phyloP scores from a whole-genome alignment of 92 coral and sea anemone species.

The Pocillopora grandis region DNA sequence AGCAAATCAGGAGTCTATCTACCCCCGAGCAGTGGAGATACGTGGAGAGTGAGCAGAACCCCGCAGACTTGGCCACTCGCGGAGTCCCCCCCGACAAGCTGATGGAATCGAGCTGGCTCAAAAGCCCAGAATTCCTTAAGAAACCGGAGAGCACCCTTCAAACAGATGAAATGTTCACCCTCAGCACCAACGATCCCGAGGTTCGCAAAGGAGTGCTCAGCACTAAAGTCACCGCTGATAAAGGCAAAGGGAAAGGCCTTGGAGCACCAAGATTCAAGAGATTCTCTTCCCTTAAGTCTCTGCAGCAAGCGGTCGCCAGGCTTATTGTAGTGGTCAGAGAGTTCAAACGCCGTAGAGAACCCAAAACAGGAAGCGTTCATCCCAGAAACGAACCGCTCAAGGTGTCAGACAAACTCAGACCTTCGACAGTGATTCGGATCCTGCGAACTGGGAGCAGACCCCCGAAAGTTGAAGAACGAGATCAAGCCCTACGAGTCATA shows the following conservation, averaged over 20 bases:
- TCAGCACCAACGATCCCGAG: slow-evolving; percentile 44
- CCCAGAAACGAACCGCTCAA: neutral
- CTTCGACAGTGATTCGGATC: too few species aligned
- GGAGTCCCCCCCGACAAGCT: slow-evolving; percentile 6
- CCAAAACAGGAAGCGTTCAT: slow-evolving; percentile 3
- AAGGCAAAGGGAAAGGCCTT: too few species aligned
- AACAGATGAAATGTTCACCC: neutral
- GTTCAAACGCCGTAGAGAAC: slow-evolving; percentile 13
- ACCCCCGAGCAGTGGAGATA: slow-evolving; percentile 34
- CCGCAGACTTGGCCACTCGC: slow-evolving; percentile 39
- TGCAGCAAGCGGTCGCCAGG: slow-evolving; percentile 48
- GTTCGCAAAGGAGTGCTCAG: too few species aligned
- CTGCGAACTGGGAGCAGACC: too few species aligned
- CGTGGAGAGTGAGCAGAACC: too few species aligned
- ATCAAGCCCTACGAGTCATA: slow-evolving; percentile 27
- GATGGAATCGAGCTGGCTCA: slow-evolving; percentile 32
- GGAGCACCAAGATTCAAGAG: too few species aligned
- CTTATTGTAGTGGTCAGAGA: slow-evolving; percentile 26
- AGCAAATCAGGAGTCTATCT: slow-evolving; percentile 35
- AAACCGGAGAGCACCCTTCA: neutral
- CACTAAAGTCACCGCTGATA: too few species aligned
- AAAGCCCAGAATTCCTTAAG: slow-evolving; percentile 23
- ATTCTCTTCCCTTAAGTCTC: too few species aligned
- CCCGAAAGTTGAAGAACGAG: too few species aligned
- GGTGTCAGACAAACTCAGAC: neutral